These are phyloP conservation scores for Drosophila burlai DNA, from an alignment of 1,140 invertebrate genomes.

Conservation along the genomic window DNA sequence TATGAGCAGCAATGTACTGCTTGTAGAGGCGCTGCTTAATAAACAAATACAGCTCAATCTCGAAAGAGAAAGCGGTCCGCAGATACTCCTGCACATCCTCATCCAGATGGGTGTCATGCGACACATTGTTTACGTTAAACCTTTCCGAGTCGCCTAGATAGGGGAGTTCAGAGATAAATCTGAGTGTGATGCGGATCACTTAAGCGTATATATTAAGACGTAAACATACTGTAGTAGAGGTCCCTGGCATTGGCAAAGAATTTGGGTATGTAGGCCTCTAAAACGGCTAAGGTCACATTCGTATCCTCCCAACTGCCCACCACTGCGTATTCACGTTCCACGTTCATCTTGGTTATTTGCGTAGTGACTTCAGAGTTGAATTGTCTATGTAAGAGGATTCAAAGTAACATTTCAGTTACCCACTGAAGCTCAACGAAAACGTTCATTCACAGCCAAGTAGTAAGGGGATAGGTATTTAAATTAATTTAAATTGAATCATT, in stretches of 20 bases:
- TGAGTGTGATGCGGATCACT: neutral
- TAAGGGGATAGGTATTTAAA: neutral
- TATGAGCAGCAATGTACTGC: slow-evolving; percentile 90
- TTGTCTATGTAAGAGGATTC: slow-evolving; percentile 86
- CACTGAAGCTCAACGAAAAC: slow-evolving; percentile 36
- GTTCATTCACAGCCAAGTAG: neutral
- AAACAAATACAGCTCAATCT: slow-evolving; percentile 96
- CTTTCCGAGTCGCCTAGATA: slow-evolving; percentile 86
- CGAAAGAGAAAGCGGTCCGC: slow-evolving; percentile 82
- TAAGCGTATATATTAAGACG: neutral
- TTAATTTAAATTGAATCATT: neutral
- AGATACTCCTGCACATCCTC: slow-evolving; percentile 69
- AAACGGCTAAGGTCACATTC: slow-evolving; percentile 92
- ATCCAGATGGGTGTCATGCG: slow-evolving; percentile 69
- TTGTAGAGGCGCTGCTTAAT: slow-evolving; percentile 93
- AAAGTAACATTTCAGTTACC: neutral
- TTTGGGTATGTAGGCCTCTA: slow-evolving; percentile 93
- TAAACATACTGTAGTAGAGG: slow-evolving; percentile 74
- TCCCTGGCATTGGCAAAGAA: slow-evolving; percentile 92
- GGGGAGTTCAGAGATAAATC: slow-evolving; percentile 85
- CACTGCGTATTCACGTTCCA: slow-evolving; percentile 94
- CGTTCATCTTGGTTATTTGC: slow-evolving; percentile 92
- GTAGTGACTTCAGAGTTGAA: slow-evolving; percentile 93
- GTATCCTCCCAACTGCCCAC: slow-evolving; percentile 95
- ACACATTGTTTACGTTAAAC: slow-evolving; percentile 88